Conservation (phyloP, 2,888 invertebrate species). For the Lasius fuliginosus region DNA sequence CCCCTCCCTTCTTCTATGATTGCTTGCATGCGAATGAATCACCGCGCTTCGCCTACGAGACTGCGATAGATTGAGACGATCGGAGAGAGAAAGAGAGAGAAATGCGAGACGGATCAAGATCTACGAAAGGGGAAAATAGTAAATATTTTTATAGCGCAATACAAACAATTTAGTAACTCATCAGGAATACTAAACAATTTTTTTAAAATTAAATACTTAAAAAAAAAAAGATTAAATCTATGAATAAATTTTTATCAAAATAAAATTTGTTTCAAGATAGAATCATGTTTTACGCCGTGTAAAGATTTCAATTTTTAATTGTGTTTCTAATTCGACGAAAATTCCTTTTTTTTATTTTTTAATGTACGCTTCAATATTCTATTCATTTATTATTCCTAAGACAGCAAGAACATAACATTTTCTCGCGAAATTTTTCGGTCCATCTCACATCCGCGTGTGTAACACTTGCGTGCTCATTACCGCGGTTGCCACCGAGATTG, state of each 20-base stretch:
- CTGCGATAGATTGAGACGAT: conserved; percentile 22
- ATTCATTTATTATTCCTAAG: background rate
- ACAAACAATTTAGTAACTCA: background rate
- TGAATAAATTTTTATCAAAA: background rate
- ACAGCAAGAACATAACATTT: background rate
- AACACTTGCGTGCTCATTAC: conserved; percentile 41
- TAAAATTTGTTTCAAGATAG: background rate
- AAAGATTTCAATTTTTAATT: background rate
- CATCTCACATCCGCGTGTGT: conserved; percentile 8
- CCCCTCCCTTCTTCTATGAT: background rate
- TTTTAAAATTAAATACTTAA: background rate
- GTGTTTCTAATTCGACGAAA: background rate
- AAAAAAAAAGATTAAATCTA: background rate
- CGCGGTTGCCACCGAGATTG: conserved; percentile 37
- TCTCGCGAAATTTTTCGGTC: background rate
- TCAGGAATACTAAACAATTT: conserved; percentile 2
- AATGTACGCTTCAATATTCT: background rate
- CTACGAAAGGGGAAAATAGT: background rate
- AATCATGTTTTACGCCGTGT: background rate
- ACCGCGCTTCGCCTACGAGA: conserved; percentile 29
- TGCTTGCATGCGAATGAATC: conserved; percentile 63
- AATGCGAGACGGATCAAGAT: background rate
- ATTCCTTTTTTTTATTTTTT: background rate
- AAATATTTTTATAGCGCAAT: conserved; percentile 1
- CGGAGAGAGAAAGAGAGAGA: background rate